Evolutionary conservation across 2,797 vertebrate species (phyloP).

Genomic region (Chiroxiphia lanceolata): DNA sequence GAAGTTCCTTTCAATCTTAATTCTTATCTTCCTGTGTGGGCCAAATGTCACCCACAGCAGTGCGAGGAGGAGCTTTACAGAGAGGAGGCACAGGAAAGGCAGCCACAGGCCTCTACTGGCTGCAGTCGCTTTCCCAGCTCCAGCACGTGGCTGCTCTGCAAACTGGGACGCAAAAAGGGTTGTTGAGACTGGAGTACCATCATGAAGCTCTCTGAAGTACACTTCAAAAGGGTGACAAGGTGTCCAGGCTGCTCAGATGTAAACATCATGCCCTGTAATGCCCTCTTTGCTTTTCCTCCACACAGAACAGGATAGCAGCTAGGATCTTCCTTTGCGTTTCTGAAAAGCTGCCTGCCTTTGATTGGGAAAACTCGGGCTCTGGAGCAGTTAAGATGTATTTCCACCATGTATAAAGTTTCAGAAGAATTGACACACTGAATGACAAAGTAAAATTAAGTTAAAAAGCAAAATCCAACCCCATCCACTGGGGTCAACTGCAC

Average conservation of each 20-base stretch:
- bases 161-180: neutral
- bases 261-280: rapidly evolving
- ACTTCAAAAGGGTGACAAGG: neutral
- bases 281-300: neutral
- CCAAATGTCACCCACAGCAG: neutral
- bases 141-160: neutral
- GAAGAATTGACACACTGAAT: neutral
- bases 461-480: neutral
- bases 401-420: neutral
- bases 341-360: neutral
- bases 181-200: neutral
- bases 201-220: neutral
- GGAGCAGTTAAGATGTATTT: neutral
- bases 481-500: neutral
- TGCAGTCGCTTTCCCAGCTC: neutral
- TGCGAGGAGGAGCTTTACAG: rapidly evolving
- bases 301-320: neutral
- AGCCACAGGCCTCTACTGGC: neutral
- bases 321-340: neutral
- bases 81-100: neutral
- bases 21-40: conserved; percentile 66
- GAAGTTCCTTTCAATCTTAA: conserved; percentile 60
- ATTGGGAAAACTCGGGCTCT: neutral
- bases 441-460: neutral
- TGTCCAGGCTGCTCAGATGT: neutral